phyloP scores from a whole-genome alignment of 2,888 invertebrate species.

The Ennomos quercinarius region DNA sequence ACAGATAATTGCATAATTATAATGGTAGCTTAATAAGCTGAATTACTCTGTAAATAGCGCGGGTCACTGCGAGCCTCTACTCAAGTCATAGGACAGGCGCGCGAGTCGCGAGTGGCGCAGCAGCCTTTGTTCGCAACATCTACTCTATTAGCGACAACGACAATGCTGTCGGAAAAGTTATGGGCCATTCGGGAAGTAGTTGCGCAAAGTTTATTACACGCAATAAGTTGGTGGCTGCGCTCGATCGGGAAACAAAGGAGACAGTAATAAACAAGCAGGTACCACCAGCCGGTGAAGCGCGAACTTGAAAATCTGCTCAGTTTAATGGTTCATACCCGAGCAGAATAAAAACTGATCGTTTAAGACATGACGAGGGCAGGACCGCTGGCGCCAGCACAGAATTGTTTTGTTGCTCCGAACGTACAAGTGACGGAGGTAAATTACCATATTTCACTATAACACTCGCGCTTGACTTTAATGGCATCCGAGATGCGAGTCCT shows the following conservation, averaged over 20 bases:
- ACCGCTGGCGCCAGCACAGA: slow-evolving; percentile 71
- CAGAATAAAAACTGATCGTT: slow-evolving; percentile 73
- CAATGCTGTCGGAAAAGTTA: slow-evolving; percentile 42
- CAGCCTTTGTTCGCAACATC: slow-evolving; percentile 43
- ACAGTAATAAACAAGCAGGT: slow-evolving; percentile 43
- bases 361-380: slow-evolving; percentile 62
- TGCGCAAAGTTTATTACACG: slow-evolving; percentile 32
- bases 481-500: slow-evolving; percentile 48
- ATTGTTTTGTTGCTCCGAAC: slow-evolving; percentile 58
- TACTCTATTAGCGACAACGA: slow-evolving; percentile 36
- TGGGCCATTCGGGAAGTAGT: slow-evolving; percentile 37
- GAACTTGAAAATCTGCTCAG: slow-evolving; percentile 65
- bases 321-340: slow-evolving; percentile 69
- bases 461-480: slow-evolving; percentile 69
- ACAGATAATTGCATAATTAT: slow-evolving; percentile 50
- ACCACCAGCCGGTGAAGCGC: slow-evolving; percentile 47
- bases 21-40: slow-evolving; percentile 56
- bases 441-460: slow-evolving; percentile 77
- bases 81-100: slow-evolving; percentile 23
- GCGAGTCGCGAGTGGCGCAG: slow-evolving; percentile 40
- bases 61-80: slow-evolving; percentile 11
- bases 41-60: slow-evolving; percentile 45
- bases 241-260: slow-evolving; percentile 40
- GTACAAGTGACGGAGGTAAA: slow-evolving; percentile 58
- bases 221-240: slow-evolving; percentile 18